A percentile compares a stretch with the other conserved stretches of the same genome.
Evolutionary conservation across 2,113 vertebrate species (phyloP).

Genomic region (Phyllopteryx taeniolatus): DNA sequence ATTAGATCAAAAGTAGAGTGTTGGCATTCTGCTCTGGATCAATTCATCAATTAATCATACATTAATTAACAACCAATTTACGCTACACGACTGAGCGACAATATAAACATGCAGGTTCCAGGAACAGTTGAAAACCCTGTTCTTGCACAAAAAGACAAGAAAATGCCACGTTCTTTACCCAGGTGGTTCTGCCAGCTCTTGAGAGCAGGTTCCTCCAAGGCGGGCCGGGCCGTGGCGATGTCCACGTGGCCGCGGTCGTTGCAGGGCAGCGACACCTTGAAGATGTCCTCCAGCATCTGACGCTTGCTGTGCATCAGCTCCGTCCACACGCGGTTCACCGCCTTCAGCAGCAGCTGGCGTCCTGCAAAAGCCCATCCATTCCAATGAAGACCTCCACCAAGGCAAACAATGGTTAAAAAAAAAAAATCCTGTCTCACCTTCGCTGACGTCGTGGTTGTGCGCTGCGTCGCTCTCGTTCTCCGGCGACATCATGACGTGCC

Average conservation of each 20-base stretch:
- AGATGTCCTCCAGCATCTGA: slow-evolving; percentile 91
- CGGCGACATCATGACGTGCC: slow-evolving; percentile 94
- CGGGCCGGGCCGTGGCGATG: slow-evolving; percentile 80
- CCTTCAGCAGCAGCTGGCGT: slow-evolving; percentile 94
- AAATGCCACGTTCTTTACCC: slow-evolving; percentile 68
- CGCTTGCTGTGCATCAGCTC: slow-evolving; percentile 96
- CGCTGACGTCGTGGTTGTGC: slow-evolving; percentile 90
- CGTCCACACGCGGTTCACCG: slow-evolving; percentile 96
- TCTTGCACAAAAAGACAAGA: background rate
- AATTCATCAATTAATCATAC: too few relatives aligned
- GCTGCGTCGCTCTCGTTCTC: slow-evolving; percentile 85
- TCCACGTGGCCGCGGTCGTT: slow-evolving; percentile 96
- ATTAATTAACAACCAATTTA: too few relatives aligned
- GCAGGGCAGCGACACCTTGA: slow-evolving; percentile 90
- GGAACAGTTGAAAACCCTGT: too few relatives aligned
- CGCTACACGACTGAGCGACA: too few relatives aligned
- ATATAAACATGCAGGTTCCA: too few relatives aligned
- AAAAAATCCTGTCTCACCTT: slow-evolving; percentile 73
- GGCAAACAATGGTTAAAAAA: background rate
- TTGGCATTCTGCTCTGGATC: too few relatives aligned
- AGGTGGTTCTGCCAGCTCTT: slow-evolving; percentile 98
- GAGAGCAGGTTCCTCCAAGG: slow-evolving; percentile 89
- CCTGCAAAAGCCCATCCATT: slow-evolving; percentile 67
- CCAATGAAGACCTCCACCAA: background rate
- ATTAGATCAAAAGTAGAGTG: too few relatives aligned